Evolutionary conservation across 1,140 invertebrate species (phyloP), one percentile per base, ranked within the genome.

Genomic region (Amyelois transitella): DNA sequence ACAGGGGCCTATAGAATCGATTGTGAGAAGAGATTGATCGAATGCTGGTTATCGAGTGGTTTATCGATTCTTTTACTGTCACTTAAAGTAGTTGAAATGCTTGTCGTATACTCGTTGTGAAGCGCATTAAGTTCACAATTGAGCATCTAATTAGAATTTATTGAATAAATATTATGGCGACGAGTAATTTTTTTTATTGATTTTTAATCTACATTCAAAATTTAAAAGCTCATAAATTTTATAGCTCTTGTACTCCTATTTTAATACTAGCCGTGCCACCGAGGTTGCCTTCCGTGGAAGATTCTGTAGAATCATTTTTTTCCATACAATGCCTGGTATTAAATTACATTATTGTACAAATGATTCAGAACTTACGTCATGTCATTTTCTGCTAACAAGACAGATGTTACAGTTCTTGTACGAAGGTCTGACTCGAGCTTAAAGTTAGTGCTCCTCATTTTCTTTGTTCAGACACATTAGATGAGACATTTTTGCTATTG

Each of bases 1-100:
- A 48, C 51, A 44, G 45, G 25, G 22, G 24, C 17, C 54, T 51
- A 47, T 61, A 59, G 60, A 69, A 60, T 55, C 43, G 59, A 55
- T 58, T 55, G 53, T 55, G 43, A 47, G 58, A 50, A 25, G 55
- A 63, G 65, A 71, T 67, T 59, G 70, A 69, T 66, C 55, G 64
- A 38, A 38, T 38, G 32, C 1, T 14, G 32, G 32, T 14, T 38
- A 38, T 38, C 32, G 32, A 38, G 8, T 14, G 32, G 2, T 38
- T 38, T 38, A 38, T 38, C 32, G 32, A 38, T 38, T 38, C 12
- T 38, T 38, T 38, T 38, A 38, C 32, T 38, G 32, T 38, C 32
- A 38, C 32, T 38, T 38, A 14, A 38, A 38, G 32, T 38, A 6
- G 32, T 38, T 38, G n/a, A 38, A 38, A 38, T 38, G 32, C 17